These are phyloP conservation scores for Cephus runcator DNA, from an alignment of 2,888 invertebrate genomes.

Conservation along the genomic window DNA sequence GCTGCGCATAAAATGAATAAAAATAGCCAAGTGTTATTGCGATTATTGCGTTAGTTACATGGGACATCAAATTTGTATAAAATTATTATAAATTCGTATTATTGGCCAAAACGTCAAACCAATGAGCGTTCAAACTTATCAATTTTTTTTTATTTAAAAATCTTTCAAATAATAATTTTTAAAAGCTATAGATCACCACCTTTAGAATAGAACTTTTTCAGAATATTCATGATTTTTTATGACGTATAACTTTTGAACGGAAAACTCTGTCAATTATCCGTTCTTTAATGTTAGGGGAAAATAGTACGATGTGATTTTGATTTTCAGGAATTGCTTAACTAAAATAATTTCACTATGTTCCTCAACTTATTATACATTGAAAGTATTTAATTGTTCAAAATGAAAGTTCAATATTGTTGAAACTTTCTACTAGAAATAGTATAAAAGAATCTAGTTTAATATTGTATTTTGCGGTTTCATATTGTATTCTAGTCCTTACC, in stretches of 20 bases:
- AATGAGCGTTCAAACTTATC: not conserved
- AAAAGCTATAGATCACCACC: not conserved
- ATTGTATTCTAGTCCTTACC: not conserved
- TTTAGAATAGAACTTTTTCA: not conserved
- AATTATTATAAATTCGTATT: not conserved
- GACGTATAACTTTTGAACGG: not conserved
- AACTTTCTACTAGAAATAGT: not conserved
- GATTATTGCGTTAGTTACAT: too few species aligned
- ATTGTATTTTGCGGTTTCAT: not conserved
- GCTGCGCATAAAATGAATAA: not conserved
- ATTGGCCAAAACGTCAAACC: not conserved
- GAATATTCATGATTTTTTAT: not conserved
- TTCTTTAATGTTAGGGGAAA: not conserved
- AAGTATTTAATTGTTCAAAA: not conserved
- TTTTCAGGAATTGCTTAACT: not conserved
- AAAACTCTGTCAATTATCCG: not conserved
- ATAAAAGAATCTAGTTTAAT: not conserved
- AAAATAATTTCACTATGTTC: not conserved
- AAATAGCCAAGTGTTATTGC: not conserved
- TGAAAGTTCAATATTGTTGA: not conserved
- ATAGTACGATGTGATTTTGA: too few species aligned
- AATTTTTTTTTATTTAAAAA: not conserved
- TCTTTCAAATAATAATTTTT: not conserved
- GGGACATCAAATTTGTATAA: not conserved
- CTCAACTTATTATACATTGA: not conserved